phyloP scores from a whole-genome alignment of 1,140 invertebrate genomes.

The Tetramorium alpestre region DNA sequence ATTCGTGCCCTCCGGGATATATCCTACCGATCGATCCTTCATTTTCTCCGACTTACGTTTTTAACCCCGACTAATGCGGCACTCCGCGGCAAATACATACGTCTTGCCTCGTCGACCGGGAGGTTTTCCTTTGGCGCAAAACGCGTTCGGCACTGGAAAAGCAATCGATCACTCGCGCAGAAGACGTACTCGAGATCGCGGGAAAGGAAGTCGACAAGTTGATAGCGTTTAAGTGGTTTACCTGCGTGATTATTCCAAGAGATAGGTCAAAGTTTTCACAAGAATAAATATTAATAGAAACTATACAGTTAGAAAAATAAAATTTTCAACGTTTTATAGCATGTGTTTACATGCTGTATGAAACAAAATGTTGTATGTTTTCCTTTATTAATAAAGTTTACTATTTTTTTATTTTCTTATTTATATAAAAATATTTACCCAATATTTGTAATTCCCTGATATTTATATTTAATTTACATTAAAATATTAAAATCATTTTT shows the following conservation, averaged over 20 bases:
- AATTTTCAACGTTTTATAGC: not conserved
- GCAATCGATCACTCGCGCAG: constrained; percentile 40
- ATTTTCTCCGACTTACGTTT: constrained; percentile 54
- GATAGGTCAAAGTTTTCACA: not conserved
- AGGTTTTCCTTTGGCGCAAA: constrained; percentile 25
- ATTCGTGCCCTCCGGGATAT: not conserved
- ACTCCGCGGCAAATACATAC: constrained; percentile 5
- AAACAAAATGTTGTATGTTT: not conserved
- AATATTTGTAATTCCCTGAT: not conserved
- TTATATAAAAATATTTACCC: not conserved
- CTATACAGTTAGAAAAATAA: not conserved
- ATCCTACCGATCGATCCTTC: constrained; percentile 19
- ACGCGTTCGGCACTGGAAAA: not conserved
- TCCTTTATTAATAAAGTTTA: not conserved
- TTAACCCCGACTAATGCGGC: constrained; percentile 36
- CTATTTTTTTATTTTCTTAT: not conserved
- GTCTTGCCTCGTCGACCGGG: not conserved
- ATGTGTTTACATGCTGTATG: not conserved
- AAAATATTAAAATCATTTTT: not conserved
- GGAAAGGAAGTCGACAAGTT: constrained; percentile 27
- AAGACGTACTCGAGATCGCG: not conserved
- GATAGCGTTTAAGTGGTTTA: constrained; percentile 25
- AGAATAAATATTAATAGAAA: not conserved
- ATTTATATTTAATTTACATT: not conserved
- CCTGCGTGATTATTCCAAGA: not conserved